Evolutionary conservation across 2,113 vertebrate genomes (phyloP).

Genomic region (Actenoides lindsayi): DNA sequence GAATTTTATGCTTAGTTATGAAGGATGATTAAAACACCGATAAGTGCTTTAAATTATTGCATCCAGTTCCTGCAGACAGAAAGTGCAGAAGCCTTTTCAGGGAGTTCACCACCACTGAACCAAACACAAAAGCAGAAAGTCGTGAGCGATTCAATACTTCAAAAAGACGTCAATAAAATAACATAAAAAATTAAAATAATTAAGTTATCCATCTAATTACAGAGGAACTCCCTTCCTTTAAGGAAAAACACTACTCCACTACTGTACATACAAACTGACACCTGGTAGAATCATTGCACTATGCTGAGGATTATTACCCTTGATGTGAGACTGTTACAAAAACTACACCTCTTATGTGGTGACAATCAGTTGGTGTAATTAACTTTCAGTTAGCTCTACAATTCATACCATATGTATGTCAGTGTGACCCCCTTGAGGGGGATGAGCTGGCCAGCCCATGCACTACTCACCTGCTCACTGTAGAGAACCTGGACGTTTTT

Average conservation of each 20-base stretch:
- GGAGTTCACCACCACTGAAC: not conserved
- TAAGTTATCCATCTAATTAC: not conserved
- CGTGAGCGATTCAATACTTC: not conserved
- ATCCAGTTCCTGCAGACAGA: not conserved
- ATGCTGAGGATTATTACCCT: not conserved
- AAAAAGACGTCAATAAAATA: not conserved
- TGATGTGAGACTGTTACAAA: not conserved
- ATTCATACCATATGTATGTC: fast-evolving
- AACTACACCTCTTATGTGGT: not conserved
- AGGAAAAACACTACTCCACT: not conserved
- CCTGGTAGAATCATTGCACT: not conserved
- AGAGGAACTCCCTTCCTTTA: not conserved
- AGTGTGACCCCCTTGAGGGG: not conserved
- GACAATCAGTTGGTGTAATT: not conserved
- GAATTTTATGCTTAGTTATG: not conserved
- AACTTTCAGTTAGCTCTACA: not conserved
- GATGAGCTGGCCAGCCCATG: not conserved
- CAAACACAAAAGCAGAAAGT: not conserved
- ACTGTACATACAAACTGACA: not conserved
- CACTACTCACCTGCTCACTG: conserved; percentile 92
- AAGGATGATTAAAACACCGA: not conserved
- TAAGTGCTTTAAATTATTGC: not conserved
- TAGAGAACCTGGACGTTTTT: conserved; percentile 99
- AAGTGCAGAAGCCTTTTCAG: not conserved
- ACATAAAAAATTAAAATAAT: not conserved